Base-by-base conservation (phyloP, 1,140 invertebrate species). In the Bombus ignitus region DNA sequence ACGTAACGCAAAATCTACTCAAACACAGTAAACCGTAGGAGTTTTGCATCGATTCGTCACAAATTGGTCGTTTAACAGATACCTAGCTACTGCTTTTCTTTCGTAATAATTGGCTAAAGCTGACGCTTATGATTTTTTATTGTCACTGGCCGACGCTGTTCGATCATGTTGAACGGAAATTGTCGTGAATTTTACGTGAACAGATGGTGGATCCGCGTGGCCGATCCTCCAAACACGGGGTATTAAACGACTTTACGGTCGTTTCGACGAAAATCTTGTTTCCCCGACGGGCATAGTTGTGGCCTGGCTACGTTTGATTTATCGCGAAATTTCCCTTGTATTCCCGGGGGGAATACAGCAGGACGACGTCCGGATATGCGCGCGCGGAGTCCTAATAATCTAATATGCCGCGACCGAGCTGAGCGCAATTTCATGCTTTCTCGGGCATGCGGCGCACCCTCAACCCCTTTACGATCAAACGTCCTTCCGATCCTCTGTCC, bases 341-440 rank as follows among this genome's bases (percentile, higher is more conserved):
- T 32, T 86, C 85, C 73, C 79, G 32, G 25, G 65, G 35, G 86
- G 68, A 78, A 77, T 71, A 62, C 37, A 65, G 37, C 65, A 32
- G 44, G 57, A 78, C 37, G 66, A 81, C 81, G 73, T 87, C 32
- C 37, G 78, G 81, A 84, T 82, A 74, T 83, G 80, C 74, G 77
- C 80, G 68, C 72, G 59, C 71, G 76, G 76, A 81, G 73, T 90
- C 79, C 89, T 91, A 90, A 91, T 91, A 91, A 91, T 91, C 89
- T 88, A 90, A 91, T 91, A 90, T 83, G 83, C 78, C 83, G 83
- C 89, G 83, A 90, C 76, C 89, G 86, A 91, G 75, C 86, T 66
- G 72, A 85, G 70, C 83, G 78, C 87, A 92, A 92, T 92, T 92
- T 92, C 92, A 92, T 88, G 91, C 89, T 83, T 87, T 83, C 87